phyloP scores from a whole-genome alignment of 1,140 invertebrate species.

The Zaprionus kolodkinae region DNA sequence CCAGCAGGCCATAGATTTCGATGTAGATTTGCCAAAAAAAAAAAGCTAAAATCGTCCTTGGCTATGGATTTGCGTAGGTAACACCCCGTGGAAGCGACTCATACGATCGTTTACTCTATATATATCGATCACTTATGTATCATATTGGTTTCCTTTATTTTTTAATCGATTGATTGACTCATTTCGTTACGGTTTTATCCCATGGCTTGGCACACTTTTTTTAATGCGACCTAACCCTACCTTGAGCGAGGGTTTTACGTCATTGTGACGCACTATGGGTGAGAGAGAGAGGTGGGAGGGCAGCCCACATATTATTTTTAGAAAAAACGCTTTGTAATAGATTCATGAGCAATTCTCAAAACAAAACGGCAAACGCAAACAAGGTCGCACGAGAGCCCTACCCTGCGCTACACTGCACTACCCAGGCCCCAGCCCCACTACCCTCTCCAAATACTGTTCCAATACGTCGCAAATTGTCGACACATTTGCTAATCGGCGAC shows the following conservation, averaged over 20 bases:
- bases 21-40: constrained; percentile 7
- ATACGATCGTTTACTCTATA: neutral
- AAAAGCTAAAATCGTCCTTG: constrained; percentile 17
- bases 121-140: too few relatives aligned
- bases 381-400: constrained; percentile 47
- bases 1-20: neutral
- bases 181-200: neutral
- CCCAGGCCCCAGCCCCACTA: too few relatives aligned
- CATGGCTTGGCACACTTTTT: neutral
- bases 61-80: constrained; percentile 27
- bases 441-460: neutral
- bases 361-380: constrained; percentile 50
- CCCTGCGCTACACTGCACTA: neutral
- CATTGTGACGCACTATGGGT: constrained; percentile 37
- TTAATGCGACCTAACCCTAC: too few relatives aligned
- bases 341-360: constrained; percentile 44
- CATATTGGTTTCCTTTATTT: neutral
- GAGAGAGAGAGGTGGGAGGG: constrained; percentile 11
- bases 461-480: constrained; percentile 8
- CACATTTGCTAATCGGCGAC: constrained; percentile 64
- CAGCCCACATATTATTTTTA: constrained; percentile 13
- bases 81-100: neutral
- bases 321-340: constrained; percentile 55
- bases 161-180: neutral
- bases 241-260: constrained; percentile 50